Evolutionary conservation across 2,888 invertebrate species (phyloP), one percentile per base, ranked within the genome.

Genomic region (Melieria picta): DNA sequence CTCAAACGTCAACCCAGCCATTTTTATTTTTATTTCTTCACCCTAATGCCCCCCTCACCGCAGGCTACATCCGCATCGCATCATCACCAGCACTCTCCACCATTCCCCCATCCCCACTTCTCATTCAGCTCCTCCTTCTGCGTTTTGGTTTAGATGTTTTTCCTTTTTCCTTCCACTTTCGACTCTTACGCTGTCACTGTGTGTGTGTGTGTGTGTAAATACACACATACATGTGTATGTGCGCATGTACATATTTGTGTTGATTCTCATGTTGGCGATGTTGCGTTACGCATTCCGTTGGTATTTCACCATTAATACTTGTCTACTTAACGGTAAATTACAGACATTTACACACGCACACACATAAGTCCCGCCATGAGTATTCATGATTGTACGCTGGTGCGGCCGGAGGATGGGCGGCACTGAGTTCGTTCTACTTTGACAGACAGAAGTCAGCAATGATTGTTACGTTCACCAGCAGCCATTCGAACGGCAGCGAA

Each of bases 281-380:
- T 63, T 70, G 46, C 48, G 52, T 55, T 65, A n/a, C n/a, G 77
- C 77, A 84, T 82, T 83, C 83, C 82, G 77, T 79, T 79, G 80
- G 80, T 82, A 82, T 84, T 84, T 80, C 79, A 82, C 82, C 84
- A 84, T 84, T 84, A 84, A 84, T 84, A 82, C 84, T 83, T 84
- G 84, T 84, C 84, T 84, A 83, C 84, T 84, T 84, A 83, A 84
- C 84, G 83, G 82, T 83, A 84, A 84, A 84, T 84, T 84, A 84
- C 83, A 83, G 82, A 83, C 84, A 79, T 79, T 76, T 76, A 78
- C 79, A 76, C 76, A 77, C 30, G 30, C 30, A 30, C 30, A 16
- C 16, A 16, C 16, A 2, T 16, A 16, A 16, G 16, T 16, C 16
- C 16, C 16, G 30, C 30, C 30, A 30, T 30, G 30, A 30, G 30